Evolutionary conservation across 2,888 invertebrate species (phyloP).

Genomic region (Gymnocheta viridis): DNA sequence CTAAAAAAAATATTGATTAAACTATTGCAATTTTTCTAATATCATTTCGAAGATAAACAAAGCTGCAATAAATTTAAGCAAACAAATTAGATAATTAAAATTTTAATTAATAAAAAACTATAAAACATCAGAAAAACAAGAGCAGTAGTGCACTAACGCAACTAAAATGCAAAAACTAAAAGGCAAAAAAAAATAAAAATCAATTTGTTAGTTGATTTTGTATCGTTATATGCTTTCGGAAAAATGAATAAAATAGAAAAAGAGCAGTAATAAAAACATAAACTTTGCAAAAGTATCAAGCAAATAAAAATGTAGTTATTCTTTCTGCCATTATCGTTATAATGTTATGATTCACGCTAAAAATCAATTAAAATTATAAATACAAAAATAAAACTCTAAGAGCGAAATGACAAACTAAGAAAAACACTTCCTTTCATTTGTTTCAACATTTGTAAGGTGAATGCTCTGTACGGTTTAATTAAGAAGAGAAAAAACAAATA

Average conservation of each 20-base stretch:
- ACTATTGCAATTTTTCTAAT: too few relatives aligned
- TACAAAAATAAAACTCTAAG: constrained; percentile 7
- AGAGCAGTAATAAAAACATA: neutral
- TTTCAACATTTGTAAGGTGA: constrained; percentile 56
- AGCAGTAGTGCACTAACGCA: neutral
- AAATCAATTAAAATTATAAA: constrained; percentile 62
- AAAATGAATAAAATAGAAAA: neutral
- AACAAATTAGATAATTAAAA: neutral
- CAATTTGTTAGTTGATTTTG: constrained; percentile 17
- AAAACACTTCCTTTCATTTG: constrained; percentile 22
- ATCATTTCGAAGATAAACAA: too few relatives aligned
- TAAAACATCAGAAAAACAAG: neutral
- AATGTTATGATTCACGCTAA: constrained; percentile 60
- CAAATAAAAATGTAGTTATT: neutral
- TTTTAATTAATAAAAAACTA: neutral
- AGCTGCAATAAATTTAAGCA: too few relatives aligned
- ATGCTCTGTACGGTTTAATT: constrained; percentile 47
- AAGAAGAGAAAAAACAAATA: neutral
- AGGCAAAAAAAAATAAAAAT: neutral
- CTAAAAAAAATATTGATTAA: too few relatives aligned
- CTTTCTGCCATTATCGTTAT: constrained; percentile 24
- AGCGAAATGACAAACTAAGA: neutral
- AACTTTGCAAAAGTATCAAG: neutral
- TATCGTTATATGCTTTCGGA: neutral
- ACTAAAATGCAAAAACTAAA: constrained; percentile 6